These are phyloP conservation scores for Tetrapedia diversipes DNA, from an alignment of 2,888 invertebrate genomes.

Conservation along the genomic window DNA sequence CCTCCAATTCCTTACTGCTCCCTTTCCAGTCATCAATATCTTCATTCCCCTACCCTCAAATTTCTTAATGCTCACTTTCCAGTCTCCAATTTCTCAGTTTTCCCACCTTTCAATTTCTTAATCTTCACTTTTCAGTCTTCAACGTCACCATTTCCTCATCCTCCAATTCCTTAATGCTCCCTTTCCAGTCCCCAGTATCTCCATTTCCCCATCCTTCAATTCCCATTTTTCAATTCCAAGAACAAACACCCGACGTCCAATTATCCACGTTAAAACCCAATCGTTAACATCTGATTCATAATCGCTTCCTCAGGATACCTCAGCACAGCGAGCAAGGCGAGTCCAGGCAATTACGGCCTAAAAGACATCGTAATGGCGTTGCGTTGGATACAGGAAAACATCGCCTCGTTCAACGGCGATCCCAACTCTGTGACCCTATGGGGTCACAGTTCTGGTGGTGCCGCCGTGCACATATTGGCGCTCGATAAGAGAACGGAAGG, in stretches of 20 bases:
- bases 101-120: neutral
- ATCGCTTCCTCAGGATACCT: constrained; percentile 73
- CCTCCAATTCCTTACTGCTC: neutral
- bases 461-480: constrained; percentile 68
- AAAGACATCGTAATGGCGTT: constrained; percentile 76
- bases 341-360: constrained; percentile 78
- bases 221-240: too few relatives aligned
- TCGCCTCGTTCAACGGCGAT: constrained; percentile 75
- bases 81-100: neutral
- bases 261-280: too few relatives aligned
- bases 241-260: too few relatives aligned
- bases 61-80: neutral
- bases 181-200: too few relatives aligned
- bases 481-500: constrained; percentile 74
- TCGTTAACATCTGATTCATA: too few relatives aligned
- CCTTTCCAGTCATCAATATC: neutral
- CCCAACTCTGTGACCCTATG: constrained; percentile 73
- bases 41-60: neutral
- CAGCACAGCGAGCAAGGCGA: constrained; percentile 71
- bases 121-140: too few relatives aligned
- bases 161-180: too few relatives aligned
- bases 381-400: constrained; percentile 76
- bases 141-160: too few relatives aligned
- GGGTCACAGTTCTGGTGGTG: constrained; percentile 75
- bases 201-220: neutral